Evolutionary conservation across 1,140 invertebrate genomes (phyloP), one percentile per base, ranked within the genome.

Genomic region (Bombus superbus): DNA sequence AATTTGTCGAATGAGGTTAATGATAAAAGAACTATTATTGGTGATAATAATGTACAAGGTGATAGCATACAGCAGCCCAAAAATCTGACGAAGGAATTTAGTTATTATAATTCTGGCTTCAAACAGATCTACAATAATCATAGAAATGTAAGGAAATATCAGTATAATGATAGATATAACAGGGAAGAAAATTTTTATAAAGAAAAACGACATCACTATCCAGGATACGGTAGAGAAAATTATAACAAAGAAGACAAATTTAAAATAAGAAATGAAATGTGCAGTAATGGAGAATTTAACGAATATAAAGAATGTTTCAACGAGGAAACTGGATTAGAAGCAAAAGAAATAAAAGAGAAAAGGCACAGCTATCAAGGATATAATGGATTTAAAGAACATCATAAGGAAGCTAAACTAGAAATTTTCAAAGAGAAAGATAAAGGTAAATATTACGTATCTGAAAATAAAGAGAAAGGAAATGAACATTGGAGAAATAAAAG

Each of bases 401-500:
- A 88, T 18, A 88, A 73, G 86, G 91, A 92, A 73, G 89, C 78
- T 83, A 89, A 86, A 80, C 90, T 78, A 88, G 93, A 89, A 32
- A 81, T 38, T 28, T 76, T 73, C 44, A 88, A 88, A 18, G 87
- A 91, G 25, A 88, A 87, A 44, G 92, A 92, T 83, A 94, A 91
- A 84, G 83, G 81, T 32, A 90, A 90, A 80, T 86, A 89, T 73
- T 81, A 88, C 38, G 75, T 40, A 3, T 83, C 68, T 57, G 86
- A 86, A 81, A 85, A 86, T 32, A 85, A 81, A 72, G 92, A 94
- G 18, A 92, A 89, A 59, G 91, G 90, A 25, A 15, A 84, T 6
- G 90, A 85, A 47, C 94, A 94, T 85, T 94, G 94, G 94, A 90
- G 93, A 47, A 85, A 89, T 72, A 93, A 90, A 40, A 85, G 82